These are phyloP conservation scores for Philopotamus ludificatus DNA, from an alignment of 1,140 invertebrate genomes.

Conservation along the genomic window DNA sequence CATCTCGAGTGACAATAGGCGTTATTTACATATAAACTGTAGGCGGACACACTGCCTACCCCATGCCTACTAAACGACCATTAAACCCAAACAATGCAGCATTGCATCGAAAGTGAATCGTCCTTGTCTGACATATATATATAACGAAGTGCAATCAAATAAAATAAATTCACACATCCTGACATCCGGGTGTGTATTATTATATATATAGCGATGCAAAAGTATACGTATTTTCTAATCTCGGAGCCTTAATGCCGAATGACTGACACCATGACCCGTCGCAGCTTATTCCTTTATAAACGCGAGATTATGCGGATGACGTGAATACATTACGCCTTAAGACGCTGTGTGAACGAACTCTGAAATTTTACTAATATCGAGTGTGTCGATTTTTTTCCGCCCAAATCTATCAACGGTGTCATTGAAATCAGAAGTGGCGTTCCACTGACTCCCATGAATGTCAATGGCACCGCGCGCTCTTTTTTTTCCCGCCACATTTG, in stretches of 20 bases:
- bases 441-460: background rate
- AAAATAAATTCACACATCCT: too few relatives aligned
- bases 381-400: too few relatives aligned
- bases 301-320: too few relatives aligned
- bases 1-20: constrained; percentile 2
- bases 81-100: background rate
- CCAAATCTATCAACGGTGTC: too few relatives aligned
- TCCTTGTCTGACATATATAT: constrained; percentile 2
- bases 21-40: constrained; percentile 12
- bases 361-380: too few relatives aligned
- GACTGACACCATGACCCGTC: constrained; percentile 2
- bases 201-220: too few relatives aligned
- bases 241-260: background rate
- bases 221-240: background rate
- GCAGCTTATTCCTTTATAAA: background rate
- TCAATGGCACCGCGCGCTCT: background rate
- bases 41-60: background rate
- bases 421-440: background rate
- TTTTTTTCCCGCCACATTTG: background rate
- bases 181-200: too few relatives aligned
- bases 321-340: too few relatives aligned
- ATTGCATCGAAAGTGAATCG: constrained; percentile 9
- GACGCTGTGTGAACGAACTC: too few relatives aligned
- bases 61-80: constrained; percentile 2
- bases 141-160: background rate